Base-by-base conservation (phyloP, 2,113 vertebrate species). In the Leptobrachium leishanense region DNA sequence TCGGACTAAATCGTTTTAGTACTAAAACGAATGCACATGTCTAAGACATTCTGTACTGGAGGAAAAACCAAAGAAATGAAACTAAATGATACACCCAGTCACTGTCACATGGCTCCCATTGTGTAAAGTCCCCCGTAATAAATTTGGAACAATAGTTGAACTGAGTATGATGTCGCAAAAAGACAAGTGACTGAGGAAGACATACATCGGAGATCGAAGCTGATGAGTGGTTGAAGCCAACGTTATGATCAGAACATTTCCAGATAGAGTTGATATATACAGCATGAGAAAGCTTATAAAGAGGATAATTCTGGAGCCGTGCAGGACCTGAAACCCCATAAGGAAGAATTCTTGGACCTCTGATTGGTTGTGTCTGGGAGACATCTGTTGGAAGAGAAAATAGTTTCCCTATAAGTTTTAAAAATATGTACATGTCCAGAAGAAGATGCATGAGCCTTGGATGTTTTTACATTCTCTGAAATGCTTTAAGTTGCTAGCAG, bases 141-240 rank as follows among this genome's bases (percentile, higher is more conserved):
- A 43, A 0, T 72, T 79, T 0, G 76, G 76, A 5, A 72, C 59
- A 65, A 79, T 65, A 15, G 50, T 11, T 43, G 69, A 66, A 10
- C 20, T 68, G 5, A 63, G n/a, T 4, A 76, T 46, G 13, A 85
- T 77, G 10, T 88, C 84, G 1, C 81, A 75, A 10, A 85, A 50
- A 2, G 85, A 82, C 12, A 87, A 83, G 73, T 83, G 82, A 20
- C 55, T 42, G 10, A 85, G 46, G 40, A 79, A 77, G 42, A 85
- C 75, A 3, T 81, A 82, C 66, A 77, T 73, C 7, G 76, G 76
- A 8, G 39, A 43, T 3, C 72, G 69, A 39, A 82, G 69, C 11
- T 13, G 65, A 5, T 55, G 39, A 2, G 44, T 64, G 5, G 43
- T 20, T 2, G 7, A 39, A 43, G 77, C 75, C 6, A 82, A 8